A percentile compares a stretch with the other conserved stretches of the same genome.
These are phyloP conservation scores for Seladonia tumulorum DNA, from an alignment of 2,888 invertebrate species.

Conservation along the genomic window DNA sequence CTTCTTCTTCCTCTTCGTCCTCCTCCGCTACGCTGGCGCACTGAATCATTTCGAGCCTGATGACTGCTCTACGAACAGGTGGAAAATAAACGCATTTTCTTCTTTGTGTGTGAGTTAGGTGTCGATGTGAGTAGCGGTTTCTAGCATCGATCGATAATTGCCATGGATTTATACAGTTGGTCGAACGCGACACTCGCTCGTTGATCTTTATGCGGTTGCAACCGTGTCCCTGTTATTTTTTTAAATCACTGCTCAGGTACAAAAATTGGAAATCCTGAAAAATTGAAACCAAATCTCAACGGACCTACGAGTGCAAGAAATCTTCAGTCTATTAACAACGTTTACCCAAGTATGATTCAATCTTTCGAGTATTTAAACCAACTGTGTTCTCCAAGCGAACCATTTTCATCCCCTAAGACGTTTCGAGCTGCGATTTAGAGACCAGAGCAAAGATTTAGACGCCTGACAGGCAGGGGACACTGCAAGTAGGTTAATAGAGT, in stretches of 20 bases:
- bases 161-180: background rate
- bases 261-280: too few relatives aligned
- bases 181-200: background rate
- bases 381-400: conserved; percentile 12
- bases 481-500: conserved; percentile 13
- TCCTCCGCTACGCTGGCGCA: background rate
- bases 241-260: background rate
- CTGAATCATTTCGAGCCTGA: background rate
- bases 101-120: conserved; percentile 15
- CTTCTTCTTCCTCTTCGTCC: background rate
- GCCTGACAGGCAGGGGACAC: background rate
- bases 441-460: conserved; percentile 6
- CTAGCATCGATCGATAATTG: conserved; percentile 51
- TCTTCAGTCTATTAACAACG: too few relatives aligned
- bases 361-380: background rate
- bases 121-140: conserved; percentile 42
- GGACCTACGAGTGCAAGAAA: too few relatives aligned
- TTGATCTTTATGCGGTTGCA: background rate
- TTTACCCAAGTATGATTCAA: background rate
- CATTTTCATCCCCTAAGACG: conserved; percentile 7
- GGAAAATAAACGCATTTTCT: conserved; percentile 13
- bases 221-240: background rate
- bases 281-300: too few relatives aligned
- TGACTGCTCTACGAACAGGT: conserved; percentile 21
- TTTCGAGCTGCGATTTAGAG: background rate